Evolutionary conservation across 2,797 vertebrate species (phyloP), one percentile per base, ranked within the genome.

Genomic region (Dallia pectoralis): DNA sequence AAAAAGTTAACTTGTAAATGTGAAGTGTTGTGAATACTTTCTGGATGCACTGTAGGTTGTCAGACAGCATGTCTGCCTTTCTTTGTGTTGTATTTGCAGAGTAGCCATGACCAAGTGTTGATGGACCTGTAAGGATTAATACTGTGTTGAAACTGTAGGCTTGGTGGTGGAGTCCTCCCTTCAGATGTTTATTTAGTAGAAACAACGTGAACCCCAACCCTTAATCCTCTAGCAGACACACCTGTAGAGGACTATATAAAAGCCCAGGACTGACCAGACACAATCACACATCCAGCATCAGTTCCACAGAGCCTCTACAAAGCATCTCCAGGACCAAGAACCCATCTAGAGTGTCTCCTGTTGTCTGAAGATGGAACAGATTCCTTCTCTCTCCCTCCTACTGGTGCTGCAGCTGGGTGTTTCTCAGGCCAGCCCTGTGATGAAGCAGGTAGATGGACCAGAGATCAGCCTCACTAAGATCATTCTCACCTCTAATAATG

Each of bases 231-330:
- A 69, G 48, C 70, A 77, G 84, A 82, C 81, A 87, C 85, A 85
- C 79, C 86, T 87, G 74, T 32, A 66, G 61, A 72, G 44, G 51
- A 64, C 59, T 79, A 74, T 85, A 85, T 87, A 87, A 88, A 89
- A 77, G 77, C 29, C 73, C 76, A 70, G 81, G 72, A 75, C 79
- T 79, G 76, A 81, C 56, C 22, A 19, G 72, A 82, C 74, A 62
- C 22, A 62, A 2, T 73, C 80, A 76, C 14, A 74, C 56, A 86
- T 77, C 79, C 29, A 77, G 63, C 77, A 74, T 73, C 74, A 79
- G 64, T n/a, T 11, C 64, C 74, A 72, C 70, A 48, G 75, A 85
- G 74, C 77, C 74, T 81, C 70, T 82, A 67, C 79, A 63, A 61
- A 76, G 71, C 71, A 80, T 71, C 59, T 30, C 56, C 56, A 62